phyloP scores from a whole-genome alignment of 1,140 invertebrate genomes.

The Bombus vancouverensis region DNA sequence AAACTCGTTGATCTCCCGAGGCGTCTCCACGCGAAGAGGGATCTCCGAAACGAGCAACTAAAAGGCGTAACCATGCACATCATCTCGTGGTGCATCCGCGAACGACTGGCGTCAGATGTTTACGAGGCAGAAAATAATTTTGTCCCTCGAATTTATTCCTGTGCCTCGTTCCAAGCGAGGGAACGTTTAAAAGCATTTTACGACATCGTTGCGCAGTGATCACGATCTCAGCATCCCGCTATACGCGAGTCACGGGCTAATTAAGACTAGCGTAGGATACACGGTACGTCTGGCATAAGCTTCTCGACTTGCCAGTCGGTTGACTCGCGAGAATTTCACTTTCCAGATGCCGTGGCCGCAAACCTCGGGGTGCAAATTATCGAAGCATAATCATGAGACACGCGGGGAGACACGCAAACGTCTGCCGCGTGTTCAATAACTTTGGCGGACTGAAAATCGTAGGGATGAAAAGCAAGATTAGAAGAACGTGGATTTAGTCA shows the following conservation, averaged over 20 bases:
- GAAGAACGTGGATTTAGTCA: too few relatives aligned
- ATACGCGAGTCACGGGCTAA: slow-evolving; percentile 34
- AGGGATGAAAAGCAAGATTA: not conserved
- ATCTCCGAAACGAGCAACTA: not conserved
- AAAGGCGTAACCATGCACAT: not conserved
- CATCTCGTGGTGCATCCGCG: not conserved
- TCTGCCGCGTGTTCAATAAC: slow-evolving; percentile 4
- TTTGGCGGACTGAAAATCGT: not conserved
- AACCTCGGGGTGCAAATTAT: slow-evolving; percentile 32
- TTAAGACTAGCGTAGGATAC: slow-evolving; percentile 53
- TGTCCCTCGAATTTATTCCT: slow-evolving; percentile 7
- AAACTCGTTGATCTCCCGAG: not conserved
- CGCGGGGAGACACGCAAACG: too few relatives aligned
- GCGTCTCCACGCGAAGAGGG: not conserved
- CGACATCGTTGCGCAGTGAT: not conserved
- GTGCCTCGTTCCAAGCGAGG: not conserved
- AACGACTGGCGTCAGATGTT: slow-evolving; percentile 16
- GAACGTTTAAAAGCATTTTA: slow-evolving; percentile 50
- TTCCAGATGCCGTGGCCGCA: slow-evolving; percentile 40
- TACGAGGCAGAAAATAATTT: slow-evolving; percentile 59
- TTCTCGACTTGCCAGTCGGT: slow-evolving; percentile 27
- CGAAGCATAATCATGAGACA: slow-evolving; percentile 28
- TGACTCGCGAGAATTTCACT: slow-evolving; percentile 53
- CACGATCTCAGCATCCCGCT: not conserved
- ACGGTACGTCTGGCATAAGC: not conserved